Percentiles rank a stretch among this genome's conserved stretches.
phyloP scores from a whole-genome alignment of 2,113 vertebrate genomes.

The Tragelaphus imberbis region DNA sequence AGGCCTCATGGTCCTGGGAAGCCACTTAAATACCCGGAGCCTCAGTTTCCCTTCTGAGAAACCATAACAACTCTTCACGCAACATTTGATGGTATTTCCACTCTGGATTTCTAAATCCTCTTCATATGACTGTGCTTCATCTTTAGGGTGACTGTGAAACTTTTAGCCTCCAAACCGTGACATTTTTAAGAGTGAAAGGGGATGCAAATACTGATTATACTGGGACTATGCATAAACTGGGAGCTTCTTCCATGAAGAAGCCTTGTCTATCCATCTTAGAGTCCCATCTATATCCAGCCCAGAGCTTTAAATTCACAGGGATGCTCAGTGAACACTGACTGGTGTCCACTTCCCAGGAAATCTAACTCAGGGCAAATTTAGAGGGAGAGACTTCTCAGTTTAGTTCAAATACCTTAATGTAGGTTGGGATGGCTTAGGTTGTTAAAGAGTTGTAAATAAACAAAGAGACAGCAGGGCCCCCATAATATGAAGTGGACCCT shows the following conservation, averaged over 20 bases:
- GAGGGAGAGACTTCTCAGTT: neutral
- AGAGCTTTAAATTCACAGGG: neutral
- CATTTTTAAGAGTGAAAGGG: neutral
- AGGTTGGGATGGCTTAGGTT: neutral
- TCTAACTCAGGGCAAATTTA: neutral
- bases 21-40: neutral
- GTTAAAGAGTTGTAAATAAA: neutral
- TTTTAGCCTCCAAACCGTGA: neutral
- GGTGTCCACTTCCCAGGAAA: neutral
- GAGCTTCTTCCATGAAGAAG: neutral
- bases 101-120: neutral
- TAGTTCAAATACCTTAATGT: neutral
- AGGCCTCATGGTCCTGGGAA: neutral
- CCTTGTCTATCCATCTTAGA: neutral
- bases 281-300: neutral
- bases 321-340: neutral
- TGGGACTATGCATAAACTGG: neutral
- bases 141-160: neutral
- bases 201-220: neutral
- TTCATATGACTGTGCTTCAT: neutral
- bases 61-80: neutral
- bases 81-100: neutral
- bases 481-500: neutral
- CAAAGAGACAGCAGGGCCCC: neutral
- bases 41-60: neutral